Evolutionary conservation across 2,113 vertebrate genomes (phyloP), one percentile per base, ranked within the genome.

Genomic region (Acanthochromis polyacanthus): DNA sequence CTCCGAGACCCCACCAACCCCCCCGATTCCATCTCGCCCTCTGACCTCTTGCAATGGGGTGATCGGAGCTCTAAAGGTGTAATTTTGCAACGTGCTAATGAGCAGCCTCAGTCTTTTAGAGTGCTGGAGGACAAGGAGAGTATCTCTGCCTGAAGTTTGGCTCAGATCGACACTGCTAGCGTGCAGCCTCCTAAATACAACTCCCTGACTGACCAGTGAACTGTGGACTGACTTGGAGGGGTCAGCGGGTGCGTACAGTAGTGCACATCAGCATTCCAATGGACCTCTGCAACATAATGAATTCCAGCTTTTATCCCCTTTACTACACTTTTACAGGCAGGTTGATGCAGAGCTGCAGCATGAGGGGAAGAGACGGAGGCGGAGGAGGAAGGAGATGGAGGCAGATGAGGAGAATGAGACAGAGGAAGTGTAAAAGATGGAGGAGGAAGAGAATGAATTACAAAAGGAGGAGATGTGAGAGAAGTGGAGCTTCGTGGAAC

Each of bases 31-130:
- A 38, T 36, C 60, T 64, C 55, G 36, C 72, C 75, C 82, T 51
- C 80, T 80, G 65, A 89, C 85, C 83, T 80, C 76, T 43, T 55
- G 23, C 14, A 11, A 71, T 66, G 51, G 60, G 32, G 51, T 64
- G 77, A 83, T 68, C 66, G 82, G 51, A 75, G 63, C 23, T 25
- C 45, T 71, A 74, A 91, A 88, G 83, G 79, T 85, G 80, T 67
- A 46, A 73, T 68, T 84, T 71, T 70, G 64, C 40, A 56, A 23
- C 23, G 61, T 28, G 63, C 76, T 82, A 75, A 86, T 58, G 55
- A 51, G 64, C 52, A 23, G 66, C 67, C 52, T 19, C 3, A 0
- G 38, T 67, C 25, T 30, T 9, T 19, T 9, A 53, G 48, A 75
- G 58, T 40, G 67, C 10, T 67, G 40, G 2, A 59, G 57, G 6